phyloP scores from a whole-genome alignment of 1,140 invertebrate species.

The Drosophila serrata region DNA sequence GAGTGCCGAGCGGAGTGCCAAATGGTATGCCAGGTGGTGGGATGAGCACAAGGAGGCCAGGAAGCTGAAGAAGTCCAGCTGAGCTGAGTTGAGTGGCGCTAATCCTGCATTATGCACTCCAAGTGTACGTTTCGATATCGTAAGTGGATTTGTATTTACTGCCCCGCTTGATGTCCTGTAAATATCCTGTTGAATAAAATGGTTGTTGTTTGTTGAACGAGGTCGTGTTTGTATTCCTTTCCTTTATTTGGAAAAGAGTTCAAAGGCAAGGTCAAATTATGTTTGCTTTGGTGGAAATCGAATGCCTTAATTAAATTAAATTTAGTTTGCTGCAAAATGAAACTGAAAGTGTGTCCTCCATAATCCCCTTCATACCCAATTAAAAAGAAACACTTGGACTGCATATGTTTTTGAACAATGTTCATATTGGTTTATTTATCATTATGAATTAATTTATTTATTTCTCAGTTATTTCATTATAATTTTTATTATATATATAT shows the following conservation, averaged over 20 bases:
- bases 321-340: too few relatives aligned
- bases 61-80: slow-evolving; percentile 60
- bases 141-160: slow-evolving; percentile 38
- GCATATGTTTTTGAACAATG: slow-evolving; percentile 82
- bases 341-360: neutral
- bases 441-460: slow-evolving; percentile 85
- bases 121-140: slow-evolving; percentile 23
- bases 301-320: neutral
- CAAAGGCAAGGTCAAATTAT: neutral
- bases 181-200: slow-evolving; percentile 53
- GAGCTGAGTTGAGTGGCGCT: slow-evolving; percentile 23
- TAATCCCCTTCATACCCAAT: neutral
- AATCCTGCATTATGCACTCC: slow-evolving; percentile 20
- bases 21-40: slow-evolving; percentile 83
- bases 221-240: neutral
- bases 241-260: neutral
- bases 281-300: neutral
- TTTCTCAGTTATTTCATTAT: slow-evolving; percentile 82
- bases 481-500: slow-evolving; percentile 78
- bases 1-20: slow-evolving; percentile 68
- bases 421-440: slow-evolving; percentile 85
- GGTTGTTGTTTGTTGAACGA: slow-evolving; percentile 49
- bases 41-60: slow-evolving; percentile 52
- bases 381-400: neutral
- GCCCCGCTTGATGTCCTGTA: slow-evolving; percentile 32